These are phyloP conservation scores for Papilio gigon DNA, from an alignment of 2,888 invertebrate species.

Conservation along the genomic window DNA sequence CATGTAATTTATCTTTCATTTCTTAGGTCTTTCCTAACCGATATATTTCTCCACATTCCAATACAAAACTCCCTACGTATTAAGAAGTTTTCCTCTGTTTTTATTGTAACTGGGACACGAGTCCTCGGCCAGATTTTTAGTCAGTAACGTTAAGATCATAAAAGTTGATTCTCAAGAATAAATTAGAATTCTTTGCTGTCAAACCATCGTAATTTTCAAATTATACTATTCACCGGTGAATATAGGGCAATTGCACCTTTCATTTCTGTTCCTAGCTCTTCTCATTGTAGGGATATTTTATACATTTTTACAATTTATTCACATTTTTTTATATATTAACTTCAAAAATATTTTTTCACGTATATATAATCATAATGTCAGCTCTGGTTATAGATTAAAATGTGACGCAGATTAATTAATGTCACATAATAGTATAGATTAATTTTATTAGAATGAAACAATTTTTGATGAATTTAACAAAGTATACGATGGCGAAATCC, in stretches of 20 bases:
- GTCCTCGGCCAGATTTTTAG: background rate
- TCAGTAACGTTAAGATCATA: background rate
- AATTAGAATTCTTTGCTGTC: background rate
- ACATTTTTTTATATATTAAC: constrained; percentile 28
- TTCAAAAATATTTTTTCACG: constrained; percentile 17
- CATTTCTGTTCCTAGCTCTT: constrained; percentile 11
- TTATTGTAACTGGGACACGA: background rate
- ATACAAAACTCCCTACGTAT: background rate
- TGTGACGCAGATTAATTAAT: background rate
- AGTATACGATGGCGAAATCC: background rate
- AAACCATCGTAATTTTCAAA: constrained; percentile 7
- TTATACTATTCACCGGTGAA: constrained; percentile 30
- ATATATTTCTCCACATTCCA: background rate
- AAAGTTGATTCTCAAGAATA: constrained; percentile 6
- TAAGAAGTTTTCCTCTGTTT: background rate
- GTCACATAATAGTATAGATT: background rate
- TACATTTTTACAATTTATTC: constrained; percentile 37
- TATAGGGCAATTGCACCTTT: constrained; percentile 18
- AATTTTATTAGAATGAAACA: background rate
- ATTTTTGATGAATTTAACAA: too few relatives aligned
- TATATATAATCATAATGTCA: too few relatives aligned
- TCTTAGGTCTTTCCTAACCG: background rate
- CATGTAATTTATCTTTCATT: background rate
- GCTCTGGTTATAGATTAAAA: background rate
- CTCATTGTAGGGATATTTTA: background rate